Percentiles rank a stretch among this genome's conserved stretches.
Evolutionary conservation across 2,113 vertebrate genomes (phyloP).

Genomic region (Stercorarius parasiticus): DNA sequence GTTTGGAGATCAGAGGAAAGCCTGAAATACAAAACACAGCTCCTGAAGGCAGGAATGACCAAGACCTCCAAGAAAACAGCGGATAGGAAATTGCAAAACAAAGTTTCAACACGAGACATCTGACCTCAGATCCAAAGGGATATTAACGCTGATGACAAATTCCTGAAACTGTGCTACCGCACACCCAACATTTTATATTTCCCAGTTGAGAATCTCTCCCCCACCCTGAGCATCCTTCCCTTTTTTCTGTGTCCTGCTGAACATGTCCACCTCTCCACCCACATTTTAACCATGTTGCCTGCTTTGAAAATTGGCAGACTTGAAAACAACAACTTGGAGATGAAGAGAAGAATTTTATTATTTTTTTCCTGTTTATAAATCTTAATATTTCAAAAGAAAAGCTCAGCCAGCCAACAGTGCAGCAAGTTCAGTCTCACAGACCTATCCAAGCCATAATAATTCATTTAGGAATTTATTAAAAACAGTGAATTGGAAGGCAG

Average conservation of each 20-base stretch:
- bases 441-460: neutral
- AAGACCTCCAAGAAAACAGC: neutral
- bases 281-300: neutral
- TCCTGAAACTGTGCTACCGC: neutral
- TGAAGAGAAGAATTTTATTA: neutral
- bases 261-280: neutral
- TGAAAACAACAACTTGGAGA: neutral
- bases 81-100: neutral
- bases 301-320: neutral
- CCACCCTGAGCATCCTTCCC: neutral
- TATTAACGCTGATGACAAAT: neutral
- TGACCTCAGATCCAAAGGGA: neutral
- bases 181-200: neutral
- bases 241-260: neutral
- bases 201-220: neutral
- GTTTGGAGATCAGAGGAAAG: neutral
- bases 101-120: neutral
- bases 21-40: neutral
- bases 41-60: neutral
- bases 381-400: neutral
- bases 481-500: slow-evolving; percentile 12
- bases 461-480: neutral
- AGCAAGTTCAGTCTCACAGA: neutral
- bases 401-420: neutral
- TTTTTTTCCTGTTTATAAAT: neutral